Conservation (phyloP, 2,888 invertebrate species). For the Lydus trimaculatus region DNA sequence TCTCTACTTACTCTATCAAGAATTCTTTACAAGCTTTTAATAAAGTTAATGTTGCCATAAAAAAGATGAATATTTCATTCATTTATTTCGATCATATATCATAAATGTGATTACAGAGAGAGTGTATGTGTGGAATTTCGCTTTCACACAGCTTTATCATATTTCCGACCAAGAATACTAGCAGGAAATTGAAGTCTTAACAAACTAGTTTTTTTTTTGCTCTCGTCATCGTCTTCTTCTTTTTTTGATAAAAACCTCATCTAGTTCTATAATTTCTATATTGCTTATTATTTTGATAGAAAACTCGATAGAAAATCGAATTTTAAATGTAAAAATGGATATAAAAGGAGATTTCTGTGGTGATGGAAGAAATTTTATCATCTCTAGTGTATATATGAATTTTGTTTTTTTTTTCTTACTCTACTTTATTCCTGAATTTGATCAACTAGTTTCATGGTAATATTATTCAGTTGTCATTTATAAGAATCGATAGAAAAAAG, state of each 20-base stretch:
- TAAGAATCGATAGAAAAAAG: constrained; percentile 16
- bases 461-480: constrained; percentile 27
- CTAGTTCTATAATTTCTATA: not conserved
- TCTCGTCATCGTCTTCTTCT: no score
- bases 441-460: constrained; percentile 23
- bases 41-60: constrained; percentile 27
- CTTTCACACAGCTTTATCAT: not conserved
- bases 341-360: not conserved
- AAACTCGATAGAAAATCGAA: not conserved
- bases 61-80: constrained; percentile 25
- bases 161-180: not conserved
- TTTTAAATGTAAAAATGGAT: not conserved
- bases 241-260: not conserved
- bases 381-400: not conserved
- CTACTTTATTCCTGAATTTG: not conserved
- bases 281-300: not conserved
- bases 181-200: not conserved
- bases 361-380: not conserved
- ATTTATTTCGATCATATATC: constrained; percentile 27
- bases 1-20: constrained; percentile 15
- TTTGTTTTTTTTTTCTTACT: no score
- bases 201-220: not conserved
- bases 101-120: not conserved
- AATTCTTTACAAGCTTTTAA: constrained; percentile 22
- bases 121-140: not conserved